Base-by-base conservation (phyloP, 2,797 vertebrate genomes). In the Scolopax bukidnonensis region DNA sequence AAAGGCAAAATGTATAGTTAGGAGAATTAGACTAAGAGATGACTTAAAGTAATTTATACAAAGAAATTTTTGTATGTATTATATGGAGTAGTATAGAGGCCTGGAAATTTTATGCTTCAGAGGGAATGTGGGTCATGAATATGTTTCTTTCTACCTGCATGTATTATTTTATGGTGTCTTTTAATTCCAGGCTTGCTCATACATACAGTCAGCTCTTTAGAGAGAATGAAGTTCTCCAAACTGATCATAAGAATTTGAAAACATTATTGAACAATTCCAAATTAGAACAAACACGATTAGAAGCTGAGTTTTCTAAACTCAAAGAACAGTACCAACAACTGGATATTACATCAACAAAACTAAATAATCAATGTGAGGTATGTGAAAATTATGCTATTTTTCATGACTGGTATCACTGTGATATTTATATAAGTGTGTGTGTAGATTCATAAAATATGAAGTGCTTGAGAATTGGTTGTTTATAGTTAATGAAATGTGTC, bases 311-410 rank as follows among this genome's bases (percentile, higher is more conserved):
- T 97, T 99, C 99, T 79, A 99, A 99, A 94, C 98, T 99, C 38
- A 99, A 98, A 93, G 99, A 99, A 70, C 99, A 99, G 70, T 99
- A 99, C 96, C 99, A 99, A 93, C 99, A 99, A 91, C 97, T 99
- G 96, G 99, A 99, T 97, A 99, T 99, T 96, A 99, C 99, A 48
- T 99, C 98, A 20, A 99, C 99, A 78, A 99, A 99, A 92, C 98
- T 99, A 64, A 99, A 99, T 97, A 99, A 99, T 97, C 99, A 99
- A 74, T 99, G 99, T 93, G 99, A 99, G 98, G 99, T 99, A 90
- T 87, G 97, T 83, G 53, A 64, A 32, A 38, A 18, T 48, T 41
- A 7, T 4, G 11, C 28, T 41, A 1, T 13, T 86, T 78, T 24
- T 84, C 48, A 4, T 36, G 19, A 10, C 40, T 71, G 27, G 5